Conservation (phyloP, 2,797 vertebrate genomes). For the Megaceryle alcyon region DNA sequence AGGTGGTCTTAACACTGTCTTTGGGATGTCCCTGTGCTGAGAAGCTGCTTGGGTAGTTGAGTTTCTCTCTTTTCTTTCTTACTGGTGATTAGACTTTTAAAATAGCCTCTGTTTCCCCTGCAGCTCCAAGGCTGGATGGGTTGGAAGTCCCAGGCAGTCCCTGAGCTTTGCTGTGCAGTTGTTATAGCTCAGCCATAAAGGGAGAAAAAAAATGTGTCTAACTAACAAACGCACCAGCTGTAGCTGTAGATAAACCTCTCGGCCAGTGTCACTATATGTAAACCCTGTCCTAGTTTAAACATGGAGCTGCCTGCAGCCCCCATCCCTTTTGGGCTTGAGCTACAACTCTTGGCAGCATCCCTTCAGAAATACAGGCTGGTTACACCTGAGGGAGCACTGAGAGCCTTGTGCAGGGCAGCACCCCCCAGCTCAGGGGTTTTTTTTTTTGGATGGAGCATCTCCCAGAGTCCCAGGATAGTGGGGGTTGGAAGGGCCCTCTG, state of each 20-base stretch:
- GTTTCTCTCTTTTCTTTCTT: background rate
- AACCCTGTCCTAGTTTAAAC: background rate
- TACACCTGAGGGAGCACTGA: background rate
- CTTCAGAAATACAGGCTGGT: rapidly evolving
- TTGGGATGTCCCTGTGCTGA: background rate
- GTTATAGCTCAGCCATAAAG: background rate
- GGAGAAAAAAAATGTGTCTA: background rate
- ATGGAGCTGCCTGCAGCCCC: background rate
- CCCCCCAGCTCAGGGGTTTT: no score
- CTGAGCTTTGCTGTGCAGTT: background rate
- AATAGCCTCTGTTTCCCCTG: background rate
- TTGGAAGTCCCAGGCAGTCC: rapidly evolving
- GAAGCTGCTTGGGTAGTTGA: background rate
- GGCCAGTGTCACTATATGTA: rapidly evolving
- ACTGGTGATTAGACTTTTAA: background rate
- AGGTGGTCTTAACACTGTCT: background rate
- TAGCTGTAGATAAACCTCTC: background rate
- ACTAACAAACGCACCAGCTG: background rate
- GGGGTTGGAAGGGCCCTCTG: background rate
- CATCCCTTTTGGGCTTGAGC: background rate
- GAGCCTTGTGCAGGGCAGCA: rapidly evolving
- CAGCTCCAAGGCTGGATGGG: background rate
- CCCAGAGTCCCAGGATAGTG: background rate
- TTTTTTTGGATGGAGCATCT: no score
- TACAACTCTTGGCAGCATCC: rapidly evolving